These are phyloP conservation scores for Artibeus lituratus DNA, from an alignment of 2,797 vertebrate genomes.

Conservation along the genomic window DNA sequence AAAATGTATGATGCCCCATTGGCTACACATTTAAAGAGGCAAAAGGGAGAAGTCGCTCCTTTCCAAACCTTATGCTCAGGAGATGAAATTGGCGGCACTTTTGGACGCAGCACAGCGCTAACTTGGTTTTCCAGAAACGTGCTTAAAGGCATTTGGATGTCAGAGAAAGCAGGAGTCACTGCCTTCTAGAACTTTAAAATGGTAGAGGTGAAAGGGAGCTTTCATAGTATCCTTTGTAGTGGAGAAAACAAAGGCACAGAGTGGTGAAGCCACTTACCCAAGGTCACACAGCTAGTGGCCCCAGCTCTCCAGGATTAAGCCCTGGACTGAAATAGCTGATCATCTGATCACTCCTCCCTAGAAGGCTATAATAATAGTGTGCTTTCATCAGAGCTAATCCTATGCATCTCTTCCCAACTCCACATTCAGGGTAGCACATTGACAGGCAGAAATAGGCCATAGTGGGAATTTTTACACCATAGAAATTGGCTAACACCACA, in stretches of 20 bases:
- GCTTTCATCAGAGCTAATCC: not conserved
- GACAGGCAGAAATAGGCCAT: not conserved
- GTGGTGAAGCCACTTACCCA: not conserved
- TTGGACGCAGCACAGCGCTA: conserved; percentile 53
- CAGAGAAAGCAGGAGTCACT: conserved; percentile 45
- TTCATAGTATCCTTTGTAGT: not conserved
- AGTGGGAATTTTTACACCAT: not conserved
- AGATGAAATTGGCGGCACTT: conserved; percentile 58
- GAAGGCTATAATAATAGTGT: not conserved
- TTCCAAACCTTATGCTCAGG: conserved; percentile 76
- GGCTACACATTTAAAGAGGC: conserved; percentile 70
- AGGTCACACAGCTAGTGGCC: not conserved
- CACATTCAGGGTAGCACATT: not conserved
- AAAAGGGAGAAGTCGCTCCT: conserved; percentile 68
- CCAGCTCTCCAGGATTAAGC: not conserved
- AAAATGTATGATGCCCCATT: conserved; percentile 74
- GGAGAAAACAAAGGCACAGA: not conserved
- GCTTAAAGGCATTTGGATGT: conserved; percentile 69
- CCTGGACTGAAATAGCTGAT: not conserved
- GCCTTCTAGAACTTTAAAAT: conserved; percentile 63
- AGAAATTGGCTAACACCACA: not conserved
- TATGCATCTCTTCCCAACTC: not conserved
- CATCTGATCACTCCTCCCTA: not conserved
- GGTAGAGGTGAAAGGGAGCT: conserved; percentile 16
- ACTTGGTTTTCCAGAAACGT: conserved; percentile 67